These are phyloP conservation scores for Temnothorax longispinosus DNA, from an alignment of 1,140 invertebrate species.

Conservation along the genomic window DNA sequence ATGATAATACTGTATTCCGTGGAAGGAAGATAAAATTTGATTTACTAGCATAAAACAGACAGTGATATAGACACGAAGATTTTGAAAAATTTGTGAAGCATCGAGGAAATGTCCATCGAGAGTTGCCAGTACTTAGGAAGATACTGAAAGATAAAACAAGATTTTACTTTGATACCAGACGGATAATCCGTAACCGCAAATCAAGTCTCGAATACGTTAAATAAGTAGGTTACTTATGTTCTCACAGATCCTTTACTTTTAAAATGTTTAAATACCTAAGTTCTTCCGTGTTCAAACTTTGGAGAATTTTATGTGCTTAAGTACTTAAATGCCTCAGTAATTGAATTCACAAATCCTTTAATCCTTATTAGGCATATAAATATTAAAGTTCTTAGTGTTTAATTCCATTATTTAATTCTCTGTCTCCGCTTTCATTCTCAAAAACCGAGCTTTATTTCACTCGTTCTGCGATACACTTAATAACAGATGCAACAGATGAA, in stretches of 20 bases:
- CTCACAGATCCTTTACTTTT: background rate
- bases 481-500: background rate
- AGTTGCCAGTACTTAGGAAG: background rate
- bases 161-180: background rate
- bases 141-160: conserved; percentile 48
- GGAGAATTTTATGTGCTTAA: background rate
- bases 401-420: conserved; percentile 20
- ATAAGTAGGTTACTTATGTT: background rate
- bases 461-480: background rate
- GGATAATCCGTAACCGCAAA: conserved; percentile 31
- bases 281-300: background rate
- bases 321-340: conserved; percentile 2
- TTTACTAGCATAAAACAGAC: conserved; percentile 7
- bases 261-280: background rate
- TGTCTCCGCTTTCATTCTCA: background rate
- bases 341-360: conserved; percentile 22
- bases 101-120: background rate
- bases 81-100: conserved; percentile 25
- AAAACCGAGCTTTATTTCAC: background rate
- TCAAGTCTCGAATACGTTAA: conserved; percentile 51
- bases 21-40: conserved; percentile 63
- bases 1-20: conserved; percentile 27
- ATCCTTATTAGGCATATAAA: background rate
- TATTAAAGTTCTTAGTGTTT: background rate
- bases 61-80: conserved; percentile 33